These are phyloP conservation scores for Acropora tenuis DNA, from an alignment of 64 coral and sea anemone species.

Conservation along the genomic window DNA sequence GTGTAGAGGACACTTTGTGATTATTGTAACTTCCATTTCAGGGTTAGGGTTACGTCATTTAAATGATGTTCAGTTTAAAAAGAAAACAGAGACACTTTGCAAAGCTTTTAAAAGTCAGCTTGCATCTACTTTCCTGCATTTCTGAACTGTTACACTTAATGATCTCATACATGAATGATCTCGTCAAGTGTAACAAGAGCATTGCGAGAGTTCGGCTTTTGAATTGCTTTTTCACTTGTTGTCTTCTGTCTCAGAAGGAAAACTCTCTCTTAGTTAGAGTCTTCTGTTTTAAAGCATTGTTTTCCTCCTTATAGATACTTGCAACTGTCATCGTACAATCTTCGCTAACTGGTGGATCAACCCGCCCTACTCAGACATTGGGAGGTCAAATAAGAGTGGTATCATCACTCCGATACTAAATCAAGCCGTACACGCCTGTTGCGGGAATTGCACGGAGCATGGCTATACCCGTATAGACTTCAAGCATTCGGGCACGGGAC, in stretches of 20 bases:
- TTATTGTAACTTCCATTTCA: too few relatives aligned
- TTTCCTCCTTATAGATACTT: slow-evolving; percentile 67
- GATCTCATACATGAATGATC: too few relatives aligned
- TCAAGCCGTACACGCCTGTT: slow-evolving; percentile 77
- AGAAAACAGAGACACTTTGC: too few relatives aligned
- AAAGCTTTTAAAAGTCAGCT: too few relatives aligned
- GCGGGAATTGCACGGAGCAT: slow-evolving; percentile 77
- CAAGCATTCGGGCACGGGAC: neutral
- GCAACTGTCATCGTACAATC: slow-evolving; percentile 72
- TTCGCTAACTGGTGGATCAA: slow-evolving; percentile 90
- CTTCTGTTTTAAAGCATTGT: neutral
- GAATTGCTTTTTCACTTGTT: neutral
- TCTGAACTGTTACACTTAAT: too few relatives aligned
- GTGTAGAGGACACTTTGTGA: too few relatives aligned
- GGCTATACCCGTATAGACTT: slow-evolving; percentile 63
- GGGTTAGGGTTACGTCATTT: too few relatives aligned
- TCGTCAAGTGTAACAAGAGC: too few relatives aligned
- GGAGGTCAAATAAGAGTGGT: slow-evolving; percentile 58
- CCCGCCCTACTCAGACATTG: slow-evolving; percentile 78
- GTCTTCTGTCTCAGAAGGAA: neutral
- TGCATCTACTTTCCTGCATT: too few relatives aligned
- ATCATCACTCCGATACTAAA: slow-evolving; percentile 84
- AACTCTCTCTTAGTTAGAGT: neutral
- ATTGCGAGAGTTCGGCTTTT: too few relatives aligned
- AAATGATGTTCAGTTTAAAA: too few relatives aligned